Conservation (phyloP, 2,888 invertebrate species). For the Caenorhabditis angaria region DNA sequence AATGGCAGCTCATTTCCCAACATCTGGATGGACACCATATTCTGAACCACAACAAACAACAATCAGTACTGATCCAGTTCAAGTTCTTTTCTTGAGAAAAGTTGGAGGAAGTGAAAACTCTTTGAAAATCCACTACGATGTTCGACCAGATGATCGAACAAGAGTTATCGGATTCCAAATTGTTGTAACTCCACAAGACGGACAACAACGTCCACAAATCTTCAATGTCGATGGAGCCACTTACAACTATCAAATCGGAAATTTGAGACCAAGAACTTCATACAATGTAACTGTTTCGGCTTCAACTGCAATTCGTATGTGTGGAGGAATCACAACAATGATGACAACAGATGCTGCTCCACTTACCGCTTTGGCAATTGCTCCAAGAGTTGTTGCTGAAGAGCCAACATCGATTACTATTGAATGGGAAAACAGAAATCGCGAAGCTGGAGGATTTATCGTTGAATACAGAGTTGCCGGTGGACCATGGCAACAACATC, state of each 20-base stretch:
- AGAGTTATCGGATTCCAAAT: slow-evolving; percentile 69
- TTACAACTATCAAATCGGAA: slow-evolving; percentile 68
- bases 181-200: slow-evolving; percentile 63
- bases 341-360: slow-evolving; percentile 68
- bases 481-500: slow-evolving; percentile 68
- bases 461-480: slow-evolving; percentile 68
- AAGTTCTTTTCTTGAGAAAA: slow-evolving; percentile 62
- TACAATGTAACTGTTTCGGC: slow-evolving; percentile 72
- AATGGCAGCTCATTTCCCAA: slow-evolving; percentile 57
- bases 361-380: slow-evolving; percentile 55
- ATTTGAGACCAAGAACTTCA: slow-evolving; percentile 68
- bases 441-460: slow-evolving; percentile 65
- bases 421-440: slow-evolving; percentile 67
- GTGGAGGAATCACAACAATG: slow-evolving; percentile 61
- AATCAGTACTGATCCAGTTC: slow-evolving; percentile 62
- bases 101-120: slow-evolving; percentile 62
- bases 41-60: slow-evolving; percentile 51
- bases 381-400: slow-evolving; percentile 69
- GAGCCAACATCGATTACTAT: slow-evolving; percentile 68
- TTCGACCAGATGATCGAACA: slow-evolving; percentile 63
- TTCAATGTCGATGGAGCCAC: slow-evolving; percentile 71
- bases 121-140: slow-evolving; percentile 66
- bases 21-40: slow-evolving; percentile 52
- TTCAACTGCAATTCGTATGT: slow-evolving; percentile 53
- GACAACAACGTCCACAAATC: slow-evolving; percentile 60